Conservation (phyloP, 1,140 invertebrate species). For the Stegodyphus dumicola region DNA sequence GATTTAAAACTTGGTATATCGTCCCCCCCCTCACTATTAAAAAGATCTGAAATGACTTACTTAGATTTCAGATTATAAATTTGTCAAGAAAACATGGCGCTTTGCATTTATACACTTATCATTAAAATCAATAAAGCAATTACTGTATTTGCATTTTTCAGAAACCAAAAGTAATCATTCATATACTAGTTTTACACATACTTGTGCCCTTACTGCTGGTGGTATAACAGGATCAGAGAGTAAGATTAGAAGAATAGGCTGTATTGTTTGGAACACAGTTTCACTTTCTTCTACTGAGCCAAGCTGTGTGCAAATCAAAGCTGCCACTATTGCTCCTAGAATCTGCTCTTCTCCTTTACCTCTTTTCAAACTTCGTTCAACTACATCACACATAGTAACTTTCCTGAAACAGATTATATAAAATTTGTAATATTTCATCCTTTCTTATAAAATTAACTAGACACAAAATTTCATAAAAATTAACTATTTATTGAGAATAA, state of each 20-base stretch:
- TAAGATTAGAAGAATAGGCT: constrained; percentile 73
- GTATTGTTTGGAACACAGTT: constrained; percentile 73
- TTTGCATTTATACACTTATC: too few species aligned
- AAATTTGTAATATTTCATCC: constrained; percentile 54
- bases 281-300: constrained; percentile 76
- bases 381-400: constrained; percentile 82
- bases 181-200: constrained; percentile 65
- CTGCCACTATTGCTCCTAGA: constrained; percentile 81
- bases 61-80: too few species aligned
- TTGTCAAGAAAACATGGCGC: too few species aligned
- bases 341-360: constrained; percentile 84
- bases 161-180: too few species aligned
- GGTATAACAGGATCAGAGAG: constrained; percentile 75
- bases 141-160: too few species aligned
- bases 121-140: too few species aligned
- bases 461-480: constrained; percentile 7
- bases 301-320: constrained; percentile 85
- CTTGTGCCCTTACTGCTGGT: constrained; percentile 75
- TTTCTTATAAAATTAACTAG: neutral
- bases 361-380: constrained; percentile 83
- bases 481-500: neutral
- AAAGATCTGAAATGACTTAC: too few species aligned
- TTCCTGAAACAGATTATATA: constrained; percentile 70
- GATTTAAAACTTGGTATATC: too few species aligned
- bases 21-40: too few species aligned